phyloP scores from a whole-genome alignment of 2,113 vertebrate genomes.

The Cisticola juncidis region DNA sequence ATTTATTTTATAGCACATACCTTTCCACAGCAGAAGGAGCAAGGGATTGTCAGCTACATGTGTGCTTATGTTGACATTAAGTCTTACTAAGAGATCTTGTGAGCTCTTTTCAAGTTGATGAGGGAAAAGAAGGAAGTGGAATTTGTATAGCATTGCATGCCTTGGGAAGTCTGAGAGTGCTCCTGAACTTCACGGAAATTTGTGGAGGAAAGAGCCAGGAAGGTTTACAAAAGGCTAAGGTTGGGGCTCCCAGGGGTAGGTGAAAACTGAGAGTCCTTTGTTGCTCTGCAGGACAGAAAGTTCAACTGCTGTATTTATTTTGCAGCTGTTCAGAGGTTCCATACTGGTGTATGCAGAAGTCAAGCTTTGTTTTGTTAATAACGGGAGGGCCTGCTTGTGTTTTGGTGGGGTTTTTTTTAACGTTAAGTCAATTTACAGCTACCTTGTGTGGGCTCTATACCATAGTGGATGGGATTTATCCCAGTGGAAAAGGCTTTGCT shows the following conservation, averaged over 20 bases:
- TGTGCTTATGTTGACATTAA: background rate
- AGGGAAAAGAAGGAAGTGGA: background rate
- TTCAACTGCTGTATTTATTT: background rate
- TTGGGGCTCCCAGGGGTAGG: background rate
- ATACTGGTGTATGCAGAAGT: background rate
- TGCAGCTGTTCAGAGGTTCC: background rate
- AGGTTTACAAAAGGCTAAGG: background rate
- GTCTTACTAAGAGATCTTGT: background rate
- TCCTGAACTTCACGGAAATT: background rate
- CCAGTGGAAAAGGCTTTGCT: background rate
- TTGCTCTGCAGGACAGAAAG: background rate
- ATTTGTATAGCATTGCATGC: background rate
- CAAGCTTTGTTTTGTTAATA: background rate
- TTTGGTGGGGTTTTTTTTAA: background rate
- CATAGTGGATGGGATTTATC: background rate
- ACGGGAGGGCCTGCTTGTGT: background rate
- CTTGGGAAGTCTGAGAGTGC: background rate
- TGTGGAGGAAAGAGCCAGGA: background rate
- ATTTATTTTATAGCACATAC: background rate
- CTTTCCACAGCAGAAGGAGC: conserved; percentile 13
- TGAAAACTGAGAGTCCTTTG: background rate
- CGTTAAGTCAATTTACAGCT: background rate
- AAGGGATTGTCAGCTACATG: background rate
- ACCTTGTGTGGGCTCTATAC: background rate
- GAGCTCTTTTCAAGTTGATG: background rate